These are phyloP conservation scores for Bovichtus diacanthus DNA, from an alignment of 2,797 vertebrate genomes.

Conservation along the genomic window DNA sequence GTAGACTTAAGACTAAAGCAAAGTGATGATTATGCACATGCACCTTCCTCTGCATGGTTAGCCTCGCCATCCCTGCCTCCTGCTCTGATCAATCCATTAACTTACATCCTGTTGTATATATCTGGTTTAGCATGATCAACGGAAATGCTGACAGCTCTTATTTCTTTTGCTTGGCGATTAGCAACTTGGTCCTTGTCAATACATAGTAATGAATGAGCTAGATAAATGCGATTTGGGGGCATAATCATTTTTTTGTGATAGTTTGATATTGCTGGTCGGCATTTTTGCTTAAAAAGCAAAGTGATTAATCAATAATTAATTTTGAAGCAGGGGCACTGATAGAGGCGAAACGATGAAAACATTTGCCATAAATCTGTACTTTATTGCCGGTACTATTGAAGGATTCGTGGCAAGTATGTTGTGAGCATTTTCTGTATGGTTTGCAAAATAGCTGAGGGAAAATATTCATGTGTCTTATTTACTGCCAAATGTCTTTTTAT, in stretches of 20 bases:
- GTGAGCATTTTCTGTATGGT: conserved; percentile 73
- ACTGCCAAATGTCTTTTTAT: conserved; percentile 73
- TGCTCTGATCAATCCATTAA: conserved; percentile 82
- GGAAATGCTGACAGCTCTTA: conserved; percentile 84
- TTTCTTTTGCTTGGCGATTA: conserved; percentile 87
- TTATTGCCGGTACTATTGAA: conserved; percentile 84
- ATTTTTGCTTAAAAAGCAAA: conserved; percentile 89
- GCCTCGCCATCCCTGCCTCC: conserved; percentile 65
- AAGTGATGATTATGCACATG: conserved; percentile 81
- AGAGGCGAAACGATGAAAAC: conserved; percentile 85
- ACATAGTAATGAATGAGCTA: conserved; percentile 86
- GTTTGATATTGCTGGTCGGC: conserved; percentile 88
- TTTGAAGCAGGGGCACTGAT: conserved; percentile 85
- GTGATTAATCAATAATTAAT: conserved; percentile 92
- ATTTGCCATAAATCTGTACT: conserved; percentile 88
- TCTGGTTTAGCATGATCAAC: conserved; percentile 81
- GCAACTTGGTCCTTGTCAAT: conserved; percentile 86
- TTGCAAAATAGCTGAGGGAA: conserved; percentile 74
- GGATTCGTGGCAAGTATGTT: conserved; percentile 76
- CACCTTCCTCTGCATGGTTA: conserved; percentile 68
- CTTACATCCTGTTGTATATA: conserved; percentile 82
- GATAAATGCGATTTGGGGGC: conserved; percentile 85
- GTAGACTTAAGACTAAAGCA: conserved; percentile 76
- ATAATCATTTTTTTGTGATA: conserved; percentile 86
- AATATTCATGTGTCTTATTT: conserved; percentile 77